A percentile compares a stretch with the other conserved stretches of the same genome.
phyloP scores from a whole-genome alignment of 2,888 invertebrate genomes.

The Cenopis cana region DNA sequence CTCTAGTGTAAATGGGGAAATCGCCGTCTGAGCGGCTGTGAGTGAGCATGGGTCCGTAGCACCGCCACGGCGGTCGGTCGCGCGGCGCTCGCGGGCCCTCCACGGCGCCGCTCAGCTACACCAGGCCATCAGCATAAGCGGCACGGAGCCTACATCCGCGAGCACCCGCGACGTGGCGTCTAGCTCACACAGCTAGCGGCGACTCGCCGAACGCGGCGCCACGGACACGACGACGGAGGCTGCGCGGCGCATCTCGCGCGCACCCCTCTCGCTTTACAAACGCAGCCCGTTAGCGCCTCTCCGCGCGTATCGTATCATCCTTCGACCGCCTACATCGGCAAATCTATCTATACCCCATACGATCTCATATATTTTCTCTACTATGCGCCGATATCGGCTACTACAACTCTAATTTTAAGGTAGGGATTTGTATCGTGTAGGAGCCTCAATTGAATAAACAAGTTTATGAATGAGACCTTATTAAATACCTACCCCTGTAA shows the following conservation, averaged over 20 bases:
- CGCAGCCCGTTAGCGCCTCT: constrained; percentile 33
- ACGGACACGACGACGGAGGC: constrained; percentile 73
- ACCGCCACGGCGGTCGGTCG: constrained; percentile 85
- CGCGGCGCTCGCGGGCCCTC: constrained; percentile 82
- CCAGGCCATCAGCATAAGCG: constrained; percentile 73
- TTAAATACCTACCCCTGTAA: no score
- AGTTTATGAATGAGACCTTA: not conserved
- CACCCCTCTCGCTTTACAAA: constrained; percentile 70
- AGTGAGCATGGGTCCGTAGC: constrained; percentile 91
- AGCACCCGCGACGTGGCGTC: constrained; percentile 61
- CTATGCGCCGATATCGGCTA: not conserved
- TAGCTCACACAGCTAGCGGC: constrained; percentile 65
- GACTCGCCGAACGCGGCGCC: constrained; percentile 76
- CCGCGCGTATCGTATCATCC: constrained; percentile 40
- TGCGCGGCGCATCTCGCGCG: constrained; percentile 80
- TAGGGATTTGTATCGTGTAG: not conserved
- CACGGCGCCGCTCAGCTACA: constrained; percentile 79
- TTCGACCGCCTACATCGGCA: constrained; percentile 23
- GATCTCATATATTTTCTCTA: constrained; percentile 25
- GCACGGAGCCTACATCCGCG: constrained; percentile 65
- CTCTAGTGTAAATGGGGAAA: constrained; percentile 92
- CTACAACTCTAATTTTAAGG: not conserved
- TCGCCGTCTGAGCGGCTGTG: constrained; percentile 94
- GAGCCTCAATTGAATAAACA: not conserved
- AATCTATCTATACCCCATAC: constrained; percentile 18